These are phyloP conservation scores for Hypanus sabinus DNA, from an alignment of 2,113 vertebrate genomes.

Conservation along the genomic window DNA sequence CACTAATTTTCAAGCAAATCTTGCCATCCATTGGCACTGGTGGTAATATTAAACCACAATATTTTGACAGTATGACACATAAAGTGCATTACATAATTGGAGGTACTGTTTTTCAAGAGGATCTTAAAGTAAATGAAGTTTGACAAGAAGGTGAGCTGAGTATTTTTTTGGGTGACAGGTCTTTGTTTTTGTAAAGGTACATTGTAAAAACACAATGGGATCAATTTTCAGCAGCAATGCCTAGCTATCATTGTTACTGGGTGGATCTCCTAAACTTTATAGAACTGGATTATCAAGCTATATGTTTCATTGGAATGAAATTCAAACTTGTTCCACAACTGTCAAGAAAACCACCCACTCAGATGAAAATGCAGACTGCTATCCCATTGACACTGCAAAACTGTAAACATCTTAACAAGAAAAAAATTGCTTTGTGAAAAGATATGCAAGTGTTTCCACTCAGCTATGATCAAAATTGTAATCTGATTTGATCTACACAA, in stretches of 20 bases:
- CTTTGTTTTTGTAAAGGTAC: neutral
- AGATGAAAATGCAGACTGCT: neutral
- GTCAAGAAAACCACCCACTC: neutral
- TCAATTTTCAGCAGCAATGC: neutral
- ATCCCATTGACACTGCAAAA: neutral
- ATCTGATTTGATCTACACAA: neutral
- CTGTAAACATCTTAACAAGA: neutral
- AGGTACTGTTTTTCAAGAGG: neutral
- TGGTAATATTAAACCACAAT: neutral
- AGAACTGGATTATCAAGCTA: neutral
- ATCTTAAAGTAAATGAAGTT: slow-evolving; percentile 1
- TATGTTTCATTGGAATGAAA: neutral
- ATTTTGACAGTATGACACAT: slow-evolving; percentile 7
- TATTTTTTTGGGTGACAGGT: neutral
- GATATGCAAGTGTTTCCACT: neutral
- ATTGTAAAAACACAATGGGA: neutral
- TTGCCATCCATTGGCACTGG: neutral
- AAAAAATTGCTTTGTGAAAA: neutral
- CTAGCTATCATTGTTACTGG: neutral
- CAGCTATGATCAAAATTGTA: neutral
- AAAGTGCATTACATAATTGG: neutral
- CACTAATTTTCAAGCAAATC: slow-evolving; percentile 12
- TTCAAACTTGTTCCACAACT: neutral
- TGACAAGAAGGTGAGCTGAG: neutral
- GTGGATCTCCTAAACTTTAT: neutral